These are phyloP conservation scores for Macquaria ambigua DNA, from an alignment of 2,113 vertebrate genomes.

Conservation along the genomic window DNA sequence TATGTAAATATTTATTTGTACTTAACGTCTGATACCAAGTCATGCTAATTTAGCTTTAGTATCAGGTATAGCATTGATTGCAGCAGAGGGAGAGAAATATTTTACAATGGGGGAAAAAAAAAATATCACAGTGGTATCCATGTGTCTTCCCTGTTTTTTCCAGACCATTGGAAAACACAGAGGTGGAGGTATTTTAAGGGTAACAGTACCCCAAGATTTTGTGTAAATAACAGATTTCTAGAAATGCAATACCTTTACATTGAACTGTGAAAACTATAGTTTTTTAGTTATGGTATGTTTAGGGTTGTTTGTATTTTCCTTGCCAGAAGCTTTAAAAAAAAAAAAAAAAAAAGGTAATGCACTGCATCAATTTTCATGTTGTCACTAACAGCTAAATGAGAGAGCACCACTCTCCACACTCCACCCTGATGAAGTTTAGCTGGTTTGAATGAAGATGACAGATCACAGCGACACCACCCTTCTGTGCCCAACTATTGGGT, in stretches of 20 bases:
- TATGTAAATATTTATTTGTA: neutral
- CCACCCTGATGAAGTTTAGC: conserved; percentile 37
- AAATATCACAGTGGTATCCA: neutral
- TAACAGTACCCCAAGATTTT: neutral
- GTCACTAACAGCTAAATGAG: conserved; percentile 9
- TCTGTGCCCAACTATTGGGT: conserved; percentile 5
- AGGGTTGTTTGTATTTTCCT: neutral
- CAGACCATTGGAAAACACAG: neutral
- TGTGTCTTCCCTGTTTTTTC: neutral
- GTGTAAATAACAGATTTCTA: neutral
- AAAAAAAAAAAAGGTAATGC: neutral
- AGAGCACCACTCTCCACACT: neutral
- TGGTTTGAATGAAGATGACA: conserved; percentile 26
- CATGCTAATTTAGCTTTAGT: neutral
- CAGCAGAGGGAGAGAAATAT: neutral
- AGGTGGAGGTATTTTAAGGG: neutral
- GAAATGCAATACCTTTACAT: neutral
- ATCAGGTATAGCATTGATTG: neutral
- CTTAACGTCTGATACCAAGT: conserved; percentile 15
- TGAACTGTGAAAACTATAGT: neutral
- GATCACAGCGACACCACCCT: conserved; percentile 21
- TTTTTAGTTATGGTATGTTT: neutral
- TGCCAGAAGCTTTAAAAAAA: neutral
- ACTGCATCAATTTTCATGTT: neutral
- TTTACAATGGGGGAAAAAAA: neutral